Conservation (phyloP, 1,140 invertebrate genomes). For the Leptoteleia sp. region DNA sequence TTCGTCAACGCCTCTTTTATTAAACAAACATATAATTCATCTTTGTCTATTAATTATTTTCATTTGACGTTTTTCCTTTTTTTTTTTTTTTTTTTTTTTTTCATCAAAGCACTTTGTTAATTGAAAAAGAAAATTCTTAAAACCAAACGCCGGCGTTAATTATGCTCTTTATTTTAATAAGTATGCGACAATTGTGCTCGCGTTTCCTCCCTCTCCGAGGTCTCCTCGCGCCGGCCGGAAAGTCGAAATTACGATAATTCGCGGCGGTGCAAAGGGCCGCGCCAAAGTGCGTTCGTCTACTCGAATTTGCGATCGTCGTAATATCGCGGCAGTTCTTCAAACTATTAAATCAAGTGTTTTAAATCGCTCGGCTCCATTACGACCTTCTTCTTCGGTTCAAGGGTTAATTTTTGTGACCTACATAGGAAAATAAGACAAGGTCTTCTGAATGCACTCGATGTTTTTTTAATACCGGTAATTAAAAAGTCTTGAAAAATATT, state of each 20-base stretch:
- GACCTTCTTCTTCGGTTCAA: conserved; percentile 65
- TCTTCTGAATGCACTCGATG: conserved; percentile 58
- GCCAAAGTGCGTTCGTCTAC: neutral
- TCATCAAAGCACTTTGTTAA: conserved; percentile 31
- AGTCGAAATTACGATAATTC: conserved; percentile 16
- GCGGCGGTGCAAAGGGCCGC: neutral
- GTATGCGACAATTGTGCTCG: conserved; percentile 18
- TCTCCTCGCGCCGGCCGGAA: neutral
- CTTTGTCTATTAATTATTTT: too few species aligned
- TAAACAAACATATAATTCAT: too few species aligned
- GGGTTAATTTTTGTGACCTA: conserved; percentile 69
- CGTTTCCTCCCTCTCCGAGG: neutral
- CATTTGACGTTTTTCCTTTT: too few species aligned
- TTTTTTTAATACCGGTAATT: conserved; percentile 63
- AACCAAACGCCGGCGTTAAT: conserved; percentile 25
- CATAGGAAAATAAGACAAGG: conserved; percentile 68
- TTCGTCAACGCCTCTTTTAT: too few species aligned
- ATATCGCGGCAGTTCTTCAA: conserved; percentile 41
- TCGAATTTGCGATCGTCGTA: too few species aligned
- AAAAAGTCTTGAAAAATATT: conserved; percentile 64
- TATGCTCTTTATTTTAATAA: conserved; percentile 34
- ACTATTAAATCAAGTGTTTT: conserved; percentile 64
- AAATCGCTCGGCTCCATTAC: conserved; percentile 58
- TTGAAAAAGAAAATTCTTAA: conserved; percentile 32
- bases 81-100: too few species aligned